Evolutionary conservation across 2,113 vertebrate species (phyloP).

Genomic region (Cyprinodon variegatus): DNA sequence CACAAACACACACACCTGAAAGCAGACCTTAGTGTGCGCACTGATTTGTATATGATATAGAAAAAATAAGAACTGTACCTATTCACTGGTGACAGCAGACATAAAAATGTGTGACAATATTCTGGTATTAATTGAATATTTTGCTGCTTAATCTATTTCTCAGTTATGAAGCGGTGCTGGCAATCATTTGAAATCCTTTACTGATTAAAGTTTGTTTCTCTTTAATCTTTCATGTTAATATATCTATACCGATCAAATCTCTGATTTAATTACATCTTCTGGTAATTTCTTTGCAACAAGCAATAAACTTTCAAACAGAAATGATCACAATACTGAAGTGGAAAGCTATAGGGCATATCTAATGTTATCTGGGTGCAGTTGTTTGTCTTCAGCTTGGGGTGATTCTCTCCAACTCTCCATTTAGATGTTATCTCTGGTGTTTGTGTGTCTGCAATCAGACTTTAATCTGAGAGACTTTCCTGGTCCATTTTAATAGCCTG

Average conservation of each 20-base stretch:
- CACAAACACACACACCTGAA: constrained; percentile 10
- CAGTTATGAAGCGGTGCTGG: too few relatives aligned
- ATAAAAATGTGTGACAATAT: neutral
- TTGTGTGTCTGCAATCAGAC: neutral
- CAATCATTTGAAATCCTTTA: too few relatives aligned
- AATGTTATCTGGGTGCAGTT: neutral
- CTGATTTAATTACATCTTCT: neutral
- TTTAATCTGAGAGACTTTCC: neutral
- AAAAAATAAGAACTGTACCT: neutral
- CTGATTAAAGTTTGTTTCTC: neutral
- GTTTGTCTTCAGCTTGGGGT: neutral
- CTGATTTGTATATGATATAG: constrained; percentile 6
- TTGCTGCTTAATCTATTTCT: too few relatives aligned
- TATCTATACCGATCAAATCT: neutral
- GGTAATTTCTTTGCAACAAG: neutral
- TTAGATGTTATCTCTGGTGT: neutral
- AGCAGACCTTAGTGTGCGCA: neutral
- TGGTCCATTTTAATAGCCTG: neutral
- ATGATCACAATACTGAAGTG: neutral
- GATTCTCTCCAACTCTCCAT: neutral
- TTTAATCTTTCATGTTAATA: neutral
- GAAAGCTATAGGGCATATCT: neutral
- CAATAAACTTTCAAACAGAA: neutral
- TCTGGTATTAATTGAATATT: neutral
- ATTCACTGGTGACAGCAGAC: neutral